Evolutionary conservation across 2,113 vertebrate species (phyloP).

Genomic region (Phaetusa simplex): DNA sequence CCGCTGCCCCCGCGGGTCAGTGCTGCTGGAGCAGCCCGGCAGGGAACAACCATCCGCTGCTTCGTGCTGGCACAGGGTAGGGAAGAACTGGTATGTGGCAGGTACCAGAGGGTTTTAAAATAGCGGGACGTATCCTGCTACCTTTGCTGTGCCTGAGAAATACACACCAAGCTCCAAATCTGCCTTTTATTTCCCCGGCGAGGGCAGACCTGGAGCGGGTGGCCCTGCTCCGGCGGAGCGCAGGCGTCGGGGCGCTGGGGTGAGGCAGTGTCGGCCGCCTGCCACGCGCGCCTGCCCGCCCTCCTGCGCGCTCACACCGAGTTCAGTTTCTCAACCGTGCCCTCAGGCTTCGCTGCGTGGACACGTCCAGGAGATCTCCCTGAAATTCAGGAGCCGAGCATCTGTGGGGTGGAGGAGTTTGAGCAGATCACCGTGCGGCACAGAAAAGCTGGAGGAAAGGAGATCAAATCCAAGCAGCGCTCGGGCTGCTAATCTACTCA

Average conservation of each 20-base stretch:
- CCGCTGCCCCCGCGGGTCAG: fast-evolving
- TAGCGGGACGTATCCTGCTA: fast-evolving
- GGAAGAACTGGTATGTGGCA: background rate
- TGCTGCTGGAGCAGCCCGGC: background rate
- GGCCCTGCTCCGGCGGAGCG: background rate
- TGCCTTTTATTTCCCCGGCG: fast-evolving
- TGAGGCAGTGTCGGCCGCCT: fast-evolving
- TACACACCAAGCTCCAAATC: background rate
- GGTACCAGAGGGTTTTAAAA: background rate
- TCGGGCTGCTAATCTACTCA: conserved; percentile 57
- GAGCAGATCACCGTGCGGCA: background rate
- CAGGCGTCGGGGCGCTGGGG: fast-evolving
- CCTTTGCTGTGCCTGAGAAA: background rate
- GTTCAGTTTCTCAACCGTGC: background rate
- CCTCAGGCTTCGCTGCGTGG: background rate
- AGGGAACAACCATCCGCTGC: background rate
- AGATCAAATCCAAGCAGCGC: conserved; percentile 65
- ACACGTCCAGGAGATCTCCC: background rate
- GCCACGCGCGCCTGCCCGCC: background rate
- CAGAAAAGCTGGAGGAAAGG: conserved; percentile 26
- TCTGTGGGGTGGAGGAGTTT: background rate
- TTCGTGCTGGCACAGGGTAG: fast-evolving
- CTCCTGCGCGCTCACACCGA: background rate
- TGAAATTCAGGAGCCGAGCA: background rate
- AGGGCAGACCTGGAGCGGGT: background rate